Percentiles rank a stretch among this genome's conserved stretches.
phyloP scores from a whole-genome alignment of 2,797 vertebrate genomes.

The Gouania willdenowi region DNA sequence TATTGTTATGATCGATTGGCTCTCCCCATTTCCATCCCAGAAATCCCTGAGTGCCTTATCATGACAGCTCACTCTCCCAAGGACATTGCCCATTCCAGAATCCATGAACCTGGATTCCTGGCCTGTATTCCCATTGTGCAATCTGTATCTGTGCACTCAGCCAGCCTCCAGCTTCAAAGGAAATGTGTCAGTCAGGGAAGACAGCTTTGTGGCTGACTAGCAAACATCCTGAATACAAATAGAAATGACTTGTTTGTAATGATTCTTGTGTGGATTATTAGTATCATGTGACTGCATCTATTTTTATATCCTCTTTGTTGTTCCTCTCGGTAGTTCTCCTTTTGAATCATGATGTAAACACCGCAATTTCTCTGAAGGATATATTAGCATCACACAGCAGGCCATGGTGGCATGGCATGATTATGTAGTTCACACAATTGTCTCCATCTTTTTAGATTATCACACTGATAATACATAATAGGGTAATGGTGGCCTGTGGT shows the following conservation, averaged over 20 bases:
- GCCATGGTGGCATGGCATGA: too few species aligned
- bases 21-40: conserved; percentile 51
- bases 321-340: too few species aligned
- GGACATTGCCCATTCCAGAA: conserved; percentile 41
- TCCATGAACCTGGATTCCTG: conserved; percentile 32
- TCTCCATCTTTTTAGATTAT: too few species aligned
- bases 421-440: too few species aligned
- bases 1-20: conserved; percentile 50
- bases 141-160: conserved; percentile 35
- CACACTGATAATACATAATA: too few species aligned
- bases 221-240: conserved; percentile 36
- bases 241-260: conserved; percentile 8
- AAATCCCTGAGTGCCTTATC: conserved; percentile 47
- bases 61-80: conserved; percentile 49
- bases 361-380: too few species aligned
- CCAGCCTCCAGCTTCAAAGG: conserved; percentile 49
- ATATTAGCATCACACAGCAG: too few species aligned
- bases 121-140: conserved; percentile 48
- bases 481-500: too few species aligned
- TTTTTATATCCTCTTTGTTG: too few species aligned
- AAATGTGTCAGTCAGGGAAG: conserved; percentile 25
- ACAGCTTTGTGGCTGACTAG: conserved; percentile 9
- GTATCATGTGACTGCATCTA: not conserved
- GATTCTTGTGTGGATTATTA: not conserved
- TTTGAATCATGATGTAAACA: too few species aligned